Base-by-base conservation (phyloP, 2,888 invertebrate genomes). In the Pyrrhosoma nymphula region DNA sequence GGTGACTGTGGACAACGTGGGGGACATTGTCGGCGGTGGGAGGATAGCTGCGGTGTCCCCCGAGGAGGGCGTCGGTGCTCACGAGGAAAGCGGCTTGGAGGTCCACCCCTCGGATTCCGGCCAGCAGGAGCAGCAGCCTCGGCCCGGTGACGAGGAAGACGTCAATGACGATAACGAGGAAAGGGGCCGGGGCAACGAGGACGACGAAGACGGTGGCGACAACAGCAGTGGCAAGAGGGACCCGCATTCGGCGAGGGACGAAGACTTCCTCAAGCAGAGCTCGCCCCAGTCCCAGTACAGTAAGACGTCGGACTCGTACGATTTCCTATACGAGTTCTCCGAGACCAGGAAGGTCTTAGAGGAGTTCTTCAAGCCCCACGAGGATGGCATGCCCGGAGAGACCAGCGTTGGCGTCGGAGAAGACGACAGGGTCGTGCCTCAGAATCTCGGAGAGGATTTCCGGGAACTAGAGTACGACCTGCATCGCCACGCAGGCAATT, bases 291-390 rank as follows among this genome's bases (percentile, higher is more conserved):
- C 89, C 23, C 95, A 88, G 55, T 88, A 90, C 89, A 82, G 82
- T 56, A 97, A 97, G 96, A 97, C 95, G 97, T 97, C 75, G 96
- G 97, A 97, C 95, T 98, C 98, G 69, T 99, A 98, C 97, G 99
- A 99, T 97, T 99, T 99, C 97, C 97, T 99, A 96, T 99, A 99
- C 97, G 99, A 99, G 97, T 99, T 99, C 97, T 99, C 99, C 0
- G 99, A 99, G 97, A 99, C 99, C 55, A 97, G 99, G 96, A 99
- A 99, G 97, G 99, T 99, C 91, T 97, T 99, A 89, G 99, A 99
- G 96, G 99, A 99, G 97, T 99, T 99, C 97, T 99, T 99, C 97
- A 98, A 98, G 97, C 98, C 95, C 23, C 95, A 90, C 55, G 69
- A 88, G n/a, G 89, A 95, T 8, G 39, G 30, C 23, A 39, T 90